A percentile compares a stretch with the other conserved stretches of the same genome.
These are phyloP conservation scores for Tetranychus urticae DNA, from an alignment of 1,140 invertebrate species.

Conservation along the genomic window DNA sequence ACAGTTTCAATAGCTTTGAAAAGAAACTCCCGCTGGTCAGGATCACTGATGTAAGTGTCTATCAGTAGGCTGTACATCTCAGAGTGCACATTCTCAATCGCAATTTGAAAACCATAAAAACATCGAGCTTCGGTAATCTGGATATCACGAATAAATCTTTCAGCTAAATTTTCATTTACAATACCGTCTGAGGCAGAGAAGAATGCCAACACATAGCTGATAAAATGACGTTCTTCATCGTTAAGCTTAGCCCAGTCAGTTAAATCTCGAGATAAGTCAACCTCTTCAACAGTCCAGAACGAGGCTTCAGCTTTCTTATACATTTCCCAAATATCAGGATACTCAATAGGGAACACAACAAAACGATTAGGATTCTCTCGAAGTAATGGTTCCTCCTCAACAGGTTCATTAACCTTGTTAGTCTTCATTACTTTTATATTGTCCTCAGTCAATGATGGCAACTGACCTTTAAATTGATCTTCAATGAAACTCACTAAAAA, in stretches of 20 bases:
- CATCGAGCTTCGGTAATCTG: slow-evolving; percentile 88
- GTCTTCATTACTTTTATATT: no score
- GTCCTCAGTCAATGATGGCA: no score
- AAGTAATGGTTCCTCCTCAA: slow-evolving; percentile 53
- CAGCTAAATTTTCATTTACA: slow-evolving; percentile 94
- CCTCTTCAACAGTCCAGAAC: slow-evolving; percentile 97
- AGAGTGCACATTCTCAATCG: slow-evolving; percentile 98
- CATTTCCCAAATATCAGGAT: slow-evolving; percentile 86
- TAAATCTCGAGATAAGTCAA: slow-evolving; percentile 67
- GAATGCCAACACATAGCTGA: slow-evolving; percentile 91
- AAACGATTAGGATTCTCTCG: slow-evolving; percentile 73
- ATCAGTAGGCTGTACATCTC: slow-evolving; percentile 99
- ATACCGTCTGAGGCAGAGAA: slow-evolving; percentile 99
- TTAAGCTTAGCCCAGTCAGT: slow-evolving; percentile 62
- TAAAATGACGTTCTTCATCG: slow-evolving; percentile 69
- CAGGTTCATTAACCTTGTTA: neutral
- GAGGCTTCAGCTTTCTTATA: slow-evolving; percentile 98
- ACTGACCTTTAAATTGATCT: no score
- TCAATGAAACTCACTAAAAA: no score
- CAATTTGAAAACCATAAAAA: slow-evolving; percentile 98
- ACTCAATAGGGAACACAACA: slow-evolving; percentile 83
- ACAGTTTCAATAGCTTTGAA: slow-evolving; percentile 95
- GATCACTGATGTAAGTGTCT: slow-evolving; percentile 81
- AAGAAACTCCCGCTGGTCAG: slow-evolving; percentile 54
- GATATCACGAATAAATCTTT: slow-evolving; percentile 89